Conservation (phyloP, 1,140 invertebrate genomes). For the Adoxophyes honmai region DNA sequence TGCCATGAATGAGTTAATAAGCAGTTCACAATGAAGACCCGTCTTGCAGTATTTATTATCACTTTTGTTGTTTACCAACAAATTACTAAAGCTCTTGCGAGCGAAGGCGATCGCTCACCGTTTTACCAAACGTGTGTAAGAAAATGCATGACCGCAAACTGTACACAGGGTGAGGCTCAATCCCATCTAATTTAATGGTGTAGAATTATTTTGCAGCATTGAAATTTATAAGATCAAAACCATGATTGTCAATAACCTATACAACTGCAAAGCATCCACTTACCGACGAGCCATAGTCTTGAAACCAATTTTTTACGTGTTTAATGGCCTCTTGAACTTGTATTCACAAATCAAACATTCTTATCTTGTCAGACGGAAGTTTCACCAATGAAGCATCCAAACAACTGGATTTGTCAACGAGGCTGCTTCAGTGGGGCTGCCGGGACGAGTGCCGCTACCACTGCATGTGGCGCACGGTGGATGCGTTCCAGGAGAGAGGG, state of each 20-base stretch:
- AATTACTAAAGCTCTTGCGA: conserved; percentile 27
- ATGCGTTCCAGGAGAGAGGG: conserved; percentile 83
- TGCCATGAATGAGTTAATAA: too few relatives aligned
- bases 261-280: too few relatives aligned
- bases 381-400: conserved; percentile 73
- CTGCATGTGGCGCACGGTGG: conserved; percentile 96
- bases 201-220: too few relatives aligned
- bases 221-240: too few relatives aligned
- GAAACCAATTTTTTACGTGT: too few relatives aligned
- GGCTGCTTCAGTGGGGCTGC: conserved; percentile 85
- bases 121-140: conserved; percentile 57
- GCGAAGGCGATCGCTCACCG: conserved; percentile 54
- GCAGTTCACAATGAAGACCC: background rate
- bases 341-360: too few relatives aligned
- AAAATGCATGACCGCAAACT: conserved; percentile 43
- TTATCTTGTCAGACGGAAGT: conserved; percentile 71
- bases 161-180: conserved; percentile 41
- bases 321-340: too few relatives aligned
- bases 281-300: too few relatives aligned
- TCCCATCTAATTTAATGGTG: too few relatives aligned
- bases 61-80: conserved; percentile 23
- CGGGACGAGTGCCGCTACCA: conserved; percentile 90
- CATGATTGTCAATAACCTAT: too few relatives aligned
- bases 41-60: background rate
- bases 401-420: conserved; percentile 77